Conservation (phyloP, 2,888 invertebrate species). For the Coecobrya sp. region DNA sequence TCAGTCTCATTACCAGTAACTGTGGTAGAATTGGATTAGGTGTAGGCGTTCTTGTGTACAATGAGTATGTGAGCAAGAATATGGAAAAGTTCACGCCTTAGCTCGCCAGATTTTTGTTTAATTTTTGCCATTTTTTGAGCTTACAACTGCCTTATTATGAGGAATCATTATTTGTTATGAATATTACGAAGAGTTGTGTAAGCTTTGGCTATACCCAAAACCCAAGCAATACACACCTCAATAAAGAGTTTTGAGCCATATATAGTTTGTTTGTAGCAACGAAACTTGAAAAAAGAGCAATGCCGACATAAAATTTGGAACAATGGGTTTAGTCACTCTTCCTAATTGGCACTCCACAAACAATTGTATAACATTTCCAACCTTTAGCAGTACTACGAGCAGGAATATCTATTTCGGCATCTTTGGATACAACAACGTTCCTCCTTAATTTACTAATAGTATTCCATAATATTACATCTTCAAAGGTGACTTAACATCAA, state of each 20-base stretch:
- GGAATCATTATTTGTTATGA: background rate
- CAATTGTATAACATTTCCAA: background rate
- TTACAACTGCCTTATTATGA: background rate
- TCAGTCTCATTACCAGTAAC: background rate
- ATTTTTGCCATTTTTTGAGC: background rate
- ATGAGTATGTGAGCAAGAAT: background rate
- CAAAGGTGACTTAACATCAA: background rate
- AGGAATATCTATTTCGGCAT: constrained; percentile 8
- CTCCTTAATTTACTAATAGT: too few species aligned
- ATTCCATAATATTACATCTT: background rate
- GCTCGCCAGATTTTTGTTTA: background rate
- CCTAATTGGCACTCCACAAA: background rate
- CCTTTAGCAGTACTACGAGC: background rate
- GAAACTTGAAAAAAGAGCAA: background rate
- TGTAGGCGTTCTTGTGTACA: background rate
- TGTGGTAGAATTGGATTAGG: background rate
- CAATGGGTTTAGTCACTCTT: background rate
- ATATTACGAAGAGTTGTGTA: constrained; percentile 6
- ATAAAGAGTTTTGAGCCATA: too few species aligned
- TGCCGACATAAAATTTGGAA: constrained; percentile 2
- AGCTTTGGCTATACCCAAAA: constrained; percentile 17
- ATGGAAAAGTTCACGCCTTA: constrained; percentile 33
- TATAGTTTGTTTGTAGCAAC: background rate
- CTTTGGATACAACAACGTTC: background rate
- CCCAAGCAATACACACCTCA: background rate